Conservation (phyloP, 2,797 vertebrate genomes). For the Schizothorax lantsangensis region DNA sequence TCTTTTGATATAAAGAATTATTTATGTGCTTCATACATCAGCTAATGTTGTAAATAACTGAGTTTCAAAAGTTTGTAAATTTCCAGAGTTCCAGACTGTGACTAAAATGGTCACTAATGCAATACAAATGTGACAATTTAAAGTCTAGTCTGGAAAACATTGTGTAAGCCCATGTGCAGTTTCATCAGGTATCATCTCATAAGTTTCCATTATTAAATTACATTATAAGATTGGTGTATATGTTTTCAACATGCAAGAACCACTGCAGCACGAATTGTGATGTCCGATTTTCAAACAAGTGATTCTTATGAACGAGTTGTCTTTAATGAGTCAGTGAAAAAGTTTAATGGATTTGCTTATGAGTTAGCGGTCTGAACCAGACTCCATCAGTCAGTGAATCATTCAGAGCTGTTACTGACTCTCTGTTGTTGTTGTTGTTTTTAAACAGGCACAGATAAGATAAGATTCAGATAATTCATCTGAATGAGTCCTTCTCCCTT, state of each 20-base stretch:
- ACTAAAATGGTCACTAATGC: neutral
- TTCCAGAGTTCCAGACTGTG: neutral
- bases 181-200: neutral
- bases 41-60: neutral
- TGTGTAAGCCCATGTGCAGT: neutral
- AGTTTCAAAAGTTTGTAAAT: neutral
- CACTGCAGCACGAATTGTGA: neutral
- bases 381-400: neutral
- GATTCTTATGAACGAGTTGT: neutral
- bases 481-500: neutral
- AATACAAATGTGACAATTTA: neutral
- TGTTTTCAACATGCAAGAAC: neutral
- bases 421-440: neutral
- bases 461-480: neutral
- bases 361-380: neutral
- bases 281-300: neutral
- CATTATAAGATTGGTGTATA: neutral
- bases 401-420: neutral
- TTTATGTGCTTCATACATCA: constrained; percentile 9
- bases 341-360: neutral
- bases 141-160: neutral
- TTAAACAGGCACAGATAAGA: neutral
- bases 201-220: neutral
- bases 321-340: neutral
- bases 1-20: neutral